Percentiles rank a stretch among this genome's conserved stretches.
phyloP scores from a whole-genome alignment of 2,888 invertebrate genomes.

The Drosophila putrida region DNA sequence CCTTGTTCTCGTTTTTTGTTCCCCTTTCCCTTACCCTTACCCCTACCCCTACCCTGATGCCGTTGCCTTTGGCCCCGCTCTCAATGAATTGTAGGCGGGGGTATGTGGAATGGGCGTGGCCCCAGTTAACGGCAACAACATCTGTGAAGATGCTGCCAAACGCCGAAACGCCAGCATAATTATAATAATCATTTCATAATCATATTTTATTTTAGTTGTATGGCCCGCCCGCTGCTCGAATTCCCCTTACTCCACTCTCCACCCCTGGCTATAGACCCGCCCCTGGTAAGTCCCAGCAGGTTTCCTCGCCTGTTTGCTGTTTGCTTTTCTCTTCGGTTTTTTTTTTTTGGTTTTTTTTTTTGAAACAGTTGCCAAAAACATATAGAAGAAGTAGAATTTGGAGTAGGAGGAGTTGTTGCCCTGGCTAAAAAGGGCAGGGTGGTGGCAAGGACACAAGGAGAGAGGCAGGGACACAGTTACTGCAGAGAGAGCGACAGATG shows the following conservation, averaged over 20 bases:
- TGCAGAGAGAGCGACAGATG: conserved; percentile 84
- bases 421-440: background rate
- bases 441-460: conserved; percentile 3
- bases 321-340: conserved; percentile 3
- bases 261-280: background rate
- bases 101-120: conserved; percentile 48
- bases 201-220: conserved; percentile 79
- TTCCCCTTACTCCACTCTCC: conserved; percentile 23
- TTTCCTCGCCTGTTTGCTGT: conserved; percentile 42
- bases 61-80: background rate
- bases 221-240: conserved; percentile 59
- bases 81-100: conserved; percentile 1
- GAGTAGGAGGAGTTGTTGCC: conserved; percentile 8
- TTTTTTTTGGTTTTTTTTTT: conserved; percentile 24
- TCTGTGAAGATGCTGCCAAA: conserved; percentile 78
- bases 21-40: background rate
- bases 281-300: conserved; percentile 48
- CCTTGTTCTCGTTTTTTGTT: conserved; percentile 27
- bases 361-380: conserved; percentile 74
- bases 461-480: background rate
- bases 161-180: conserved; percentile 77
- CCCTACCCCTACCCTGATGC: too few species aligned
- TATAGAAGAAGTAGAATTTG: conserved; percentile 20
- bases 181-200: conserved; percentile 84
- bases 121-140: conserved; percentile 81